phyloP scores from a whole-genome alignment of 2,888 invertebrate genomes.

The Apotomis betuletana region DNA sequence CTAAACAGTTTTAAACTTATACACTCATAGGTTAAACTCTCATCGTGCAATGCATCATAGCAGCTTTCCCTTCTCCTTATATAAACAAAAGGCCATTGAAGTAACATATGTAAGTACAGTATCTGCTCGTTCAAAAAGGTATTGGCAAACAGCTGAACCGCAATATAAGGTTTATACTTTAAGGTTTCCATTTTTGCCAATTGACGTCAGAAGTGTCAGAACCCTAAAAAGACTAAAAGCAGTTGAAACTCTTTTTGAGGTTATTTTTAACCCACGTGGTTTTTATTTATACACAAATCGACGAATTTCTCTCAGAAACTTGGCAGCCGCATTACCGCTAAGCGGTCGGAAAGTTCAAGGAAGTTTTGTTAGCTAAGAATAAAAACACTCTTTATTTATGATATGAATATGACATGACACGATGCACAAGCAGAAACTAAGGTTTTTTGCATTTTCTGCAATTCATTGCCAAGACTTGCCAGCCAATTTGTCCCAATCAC shows the following conservation, averaged over 20 bases:
- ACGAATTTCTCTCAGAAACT: slow-evolving; percentile 20
- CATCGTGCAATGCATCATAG: too few relatives aligned
- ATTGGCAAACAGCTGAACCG: too few relatives aligned
- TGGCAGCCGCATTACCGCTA: slow-evolving; percentile 22
- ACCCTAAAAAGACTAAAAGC: not conserved
- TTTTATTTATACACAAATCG: slow-evolving; percentile 28
- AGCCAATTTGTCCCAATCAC: too few relatives aligned
- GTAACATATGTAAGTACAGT: too few relatives aligned
- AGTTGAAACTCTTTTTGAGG: slow-evolving; percentile 16
- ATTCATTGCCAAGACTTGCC: not conserved
- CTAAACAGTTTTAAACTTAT: too few relatives aligned
- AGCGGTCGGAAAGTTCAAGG: slow-evolving; percentile 30
- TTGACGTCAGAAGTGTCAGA: too few relatives aligned
- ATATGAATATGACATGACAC: not conserved
- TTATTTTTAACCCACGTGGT: slow-evolving; percentile 34
- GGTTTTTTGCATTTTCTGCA: not conserved
- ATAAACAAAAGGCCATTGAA: too few relatives aligned
- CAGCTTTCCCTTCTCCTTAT: too few relatives aligned
- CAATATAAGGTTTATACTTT: too few relatives aligned
- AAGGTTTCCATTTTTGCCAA: too few relatives aligned
- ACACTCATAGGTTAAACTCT: too few relatives aligned
- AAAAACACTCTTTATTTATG: not conserved
- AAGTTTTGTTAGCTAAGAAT: slow-evolving; percentile 10
- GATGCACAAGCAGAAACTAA: not conserved
- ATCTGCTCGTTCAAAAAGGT: too few relatives aligned